Evolutionary conservation across 2,888 invertebrate genomes (phyloP).

Genomic region (Drosophila pegasa): DNA sequence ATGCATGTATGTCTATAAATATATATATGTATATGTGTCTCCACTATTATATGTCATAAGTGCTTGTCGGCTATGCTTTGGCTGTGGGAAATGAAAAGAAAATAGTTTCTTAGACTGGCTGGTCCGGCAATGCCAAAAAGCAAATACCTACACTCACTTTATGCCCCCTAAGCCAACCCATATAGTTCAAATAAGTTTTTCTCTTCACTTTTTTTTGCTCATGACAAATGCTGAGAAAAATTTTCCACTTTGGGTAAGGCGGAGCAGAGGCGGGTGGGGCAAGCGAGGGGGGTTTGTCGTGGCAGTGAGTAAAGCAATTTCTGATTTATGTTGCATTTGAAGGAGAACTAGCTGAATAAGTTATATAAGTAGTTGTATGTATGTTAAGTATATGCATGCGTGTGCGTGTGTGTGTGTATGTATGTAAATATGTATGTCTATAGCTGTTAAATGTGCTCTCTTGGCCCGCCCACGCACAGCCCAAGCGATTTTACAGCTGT

Average conservation of each 20-base stretch:
- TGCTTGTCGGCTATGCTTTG: constrained; percentile 43
- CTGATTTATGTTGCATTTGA: constrained; percentile 51
- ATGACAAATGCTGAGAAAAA: constrained; percentile 35
- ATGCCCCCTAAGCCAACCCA: neutral
- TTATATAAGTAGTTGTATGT: constrained; percentile 51
- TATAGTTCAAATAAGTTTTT: constrained; percentile 40
- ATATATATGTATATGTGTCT: constrained; percentile 10
- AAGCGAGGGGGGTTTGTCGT: too few species aligned
- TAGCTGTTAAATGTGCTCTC: constrained; percentile 29
- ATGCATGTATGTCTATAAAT: neutral
- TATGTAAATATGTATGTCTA: constrained; percentile 9
- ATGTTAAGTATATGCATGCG: neutral
- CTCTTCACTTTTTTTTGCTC: constrained; percentile 32
- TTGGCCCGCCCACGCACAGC: constrained; percentile 10
- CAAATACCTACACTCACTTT: constrained; percentile 22
- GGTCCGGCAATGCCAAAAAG: constrained; percentile 53
- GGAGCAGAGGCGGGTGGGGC: neutral
- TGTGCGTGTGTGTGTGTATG: neutral
- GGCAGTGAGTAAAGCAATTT: constrained; percentile 36
- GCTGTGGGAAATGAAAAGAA: constrained; percentile 66
- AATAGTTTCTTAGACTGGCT: constrained; percentile 61
- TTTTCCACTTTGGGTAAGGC: constrained; percentile 25
- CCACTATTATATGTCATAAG: constrained; percentile 50
- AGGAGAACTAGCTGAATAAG: constrained; percentile 47
- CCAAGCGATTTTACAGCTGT: constrained; percentile 24